Percentiles rank a stretch among this genome's conserved stretches.
Evolutionary conservation across 2,797 vertebrate species (phyloP).

Genomic region (Periophthalmus magnuspinnatus): DNA sequence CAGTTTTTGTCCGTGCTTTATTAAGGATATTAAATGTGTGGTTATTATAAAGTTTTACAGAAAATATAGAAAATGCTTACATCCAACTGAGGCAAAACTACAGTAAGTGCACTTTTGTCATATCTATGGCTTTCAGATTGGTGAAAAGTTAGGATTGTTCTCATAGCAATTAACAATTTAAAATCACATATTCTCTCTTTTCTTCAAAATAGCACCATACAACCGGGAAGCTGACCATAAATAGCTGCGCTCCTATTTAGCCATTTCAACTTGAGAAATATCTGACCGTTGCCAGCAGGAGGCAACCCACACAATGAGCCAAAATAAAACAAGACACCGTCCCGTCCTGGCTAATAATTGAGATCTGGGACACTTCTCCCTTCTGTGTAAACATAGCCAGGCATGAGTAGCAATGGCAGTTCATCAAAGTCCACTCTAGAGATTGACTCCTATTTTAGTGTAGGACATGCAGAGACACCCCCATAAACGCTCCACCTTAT

Average conservation of each 20-base stretch:
- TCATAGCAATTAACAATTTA: no score
- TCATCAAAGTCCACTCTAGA: slow-evolving; percentile 39
- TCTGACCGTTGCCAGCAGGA: not conserved
- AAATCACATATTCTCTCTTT: no score
- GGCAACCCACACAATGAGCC: not conserved
- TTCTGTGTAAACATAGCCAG: not conserved
- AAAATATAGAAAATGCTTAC: not conserved
- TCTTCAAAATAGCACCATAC: no score
- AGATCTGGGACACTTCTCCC: not conserved
- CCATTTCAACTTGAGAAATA: not conserved
- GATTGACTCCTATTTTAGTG: slow-evolving; percentile 35
- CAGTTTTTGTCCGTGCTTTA: no score
- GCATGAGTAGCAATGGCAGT: slow-evolving; percentile 4
- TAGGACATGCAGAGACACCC: slow-evolving; percentile 42
- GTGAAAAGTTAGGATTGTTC: not conserved
- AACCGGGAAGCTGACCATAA: no score
- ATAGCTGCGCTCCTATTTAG: not conserved
- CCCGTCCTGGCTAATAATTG: not conserved
- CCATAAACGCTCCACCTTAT: slow-evolving; percentile 49
- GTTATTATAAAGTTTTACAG: no score
- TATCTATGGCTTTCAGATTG: not conserved
- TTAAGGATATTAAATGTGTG: no score
- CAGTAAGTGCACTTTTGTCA: not conserved
- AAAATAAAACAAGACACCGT: not conserved
- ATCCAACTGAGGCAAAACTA: not conserved